Evolutionary conservation across 2,888 invertebrate genomes (phyloP).

Genomic region (Nowickia ferox): DNA sequence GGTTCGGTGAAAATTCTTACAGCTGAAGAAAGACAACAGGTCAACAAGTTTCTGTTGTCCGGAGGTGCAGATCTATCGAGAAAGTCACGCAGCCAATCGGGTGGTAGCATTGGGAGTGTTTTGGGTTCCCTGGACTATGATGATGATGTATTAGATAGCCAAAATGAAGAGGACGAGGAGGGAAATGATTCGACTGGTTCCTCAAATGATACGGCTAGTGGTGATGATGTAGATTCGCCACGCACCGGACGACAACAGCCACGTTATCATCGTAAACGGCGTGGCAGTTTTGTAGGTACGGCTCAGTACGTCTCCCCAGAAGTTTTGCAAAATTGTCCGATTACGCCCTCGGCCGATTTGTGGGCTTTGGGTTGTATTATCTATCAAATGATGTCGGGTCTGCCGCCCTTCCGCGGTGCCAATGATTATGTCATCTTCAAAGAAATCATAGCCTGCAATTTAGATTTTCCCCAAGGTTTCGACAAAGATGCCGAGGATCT

Average conservation of each 20-base stretch:
- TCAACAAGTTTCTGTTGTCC: conserved; percentile 67
- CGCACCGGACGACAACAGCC: conserved; percentile 67
- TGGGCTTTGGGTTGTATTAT: conserved; percentile 99
- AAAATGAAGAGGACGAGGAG: conserved; percentile 59
- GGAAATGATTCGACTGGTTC: conserved; percentile 67
- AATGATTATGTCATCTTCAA: conserved; percentile 98
- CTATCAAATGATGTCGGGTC: conserved; percentile 97
- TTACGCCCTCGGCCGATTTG: conserved; percentile 92
- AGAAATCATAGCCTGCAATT: conserved; percentile 95
- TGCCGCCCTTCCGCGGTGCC: conserved; percentile 95
- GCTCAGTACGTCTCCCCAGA: conserved; percentile 99
- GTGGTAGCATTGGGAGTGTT: conserved; percentile 50
- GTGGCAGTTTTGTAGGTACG: conserved; percentile 97
- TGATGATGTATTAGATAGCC: conserved; percentile 53
- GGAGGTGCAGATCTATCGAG: conserved; percentile 72
- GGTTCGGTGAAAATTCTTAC: conserved; percentile 95
- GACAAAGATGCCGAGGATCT: conserved; percentile 93
- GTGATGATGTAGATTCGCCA: conserved; percentile 74
- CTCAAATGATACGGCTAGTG: conserved; percentile 70
- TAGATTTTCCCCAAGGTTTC: conserved; percentile 96
- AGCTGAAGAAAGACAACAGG: conserved; percentile 74
- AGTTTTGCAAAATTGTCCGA: conserved; percentile 91
- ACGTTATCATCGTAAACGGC: conserved; percentile 82
- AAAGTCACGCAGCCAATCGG: conserved; percentile 66
- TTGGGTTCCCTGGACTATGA: conserved; percentile 41